Evolutionary conservation across 1,140 invertebrate genomes (phyloP).

Genomic region (Magallana gigas): DNA sequence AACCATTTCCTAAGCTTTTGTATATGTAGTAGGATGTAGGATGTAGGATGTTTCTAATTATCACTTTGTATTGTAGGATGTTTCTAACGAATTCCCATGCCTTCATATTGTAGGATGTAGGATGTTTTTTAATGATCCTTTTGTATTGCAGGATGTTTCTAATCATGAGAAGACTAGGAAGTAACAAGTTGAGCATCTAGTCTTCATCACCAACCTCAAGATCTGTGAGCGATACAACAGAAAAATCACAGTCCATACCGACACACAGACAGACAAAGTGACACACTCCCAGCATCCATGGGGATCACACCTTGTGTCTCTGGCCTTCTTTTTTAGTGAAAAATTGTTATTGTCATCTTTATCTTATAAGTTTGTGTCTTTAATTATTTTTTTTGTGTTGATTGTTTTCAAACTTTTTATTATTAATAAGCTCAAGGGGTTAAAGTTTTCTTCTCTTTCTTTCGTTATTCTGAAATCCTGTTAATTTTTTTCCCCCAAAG

Average conservation of each 20-base stretch:
- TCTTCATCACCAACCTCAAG: background rate
- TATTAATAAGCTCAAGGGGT: too few relatives aligned
- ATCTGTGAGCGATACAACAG: background rate
- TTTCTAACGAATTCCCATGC: background rate
- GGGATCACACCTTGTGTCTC: background rate
- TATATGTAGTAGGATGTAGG: too few relatives aligned
- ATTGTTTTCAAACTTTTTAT: too few relatives aligned
- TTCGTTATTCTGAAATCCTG: background rate
- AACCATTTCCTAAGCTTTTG: too few relatives aligned
- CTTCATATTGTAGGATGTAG: too few relatives aligned
- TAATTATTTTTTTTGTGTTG: too few relatives aligned
- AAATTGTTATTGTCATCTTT: too few relatives aligned
- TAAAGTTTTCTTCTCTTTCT: too few relatives aligned
- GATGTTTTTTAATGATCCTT: background rate
- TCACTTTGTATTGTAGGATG: background rate
- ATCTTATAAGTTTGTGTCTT: too few relatives aligned
- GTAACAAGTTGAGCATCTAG: conserved; percentile 19
- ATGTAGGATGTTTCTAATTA: background rate
- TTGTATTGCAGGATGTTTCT: conserved; percentile 8
- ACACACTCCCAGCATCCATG: background rate
- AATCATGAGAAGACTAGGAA: conserved; percentile 13
- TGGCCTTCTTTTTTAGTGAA: too few relatives aligned
- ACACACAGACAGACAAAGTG: background rate
- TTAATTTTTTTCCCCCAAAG: background rate
- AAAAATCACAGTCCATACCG: background rate